Conservation (phyloP, 1,140 invertebrate genomes). For the Brachionus manjavacas region DNA sequence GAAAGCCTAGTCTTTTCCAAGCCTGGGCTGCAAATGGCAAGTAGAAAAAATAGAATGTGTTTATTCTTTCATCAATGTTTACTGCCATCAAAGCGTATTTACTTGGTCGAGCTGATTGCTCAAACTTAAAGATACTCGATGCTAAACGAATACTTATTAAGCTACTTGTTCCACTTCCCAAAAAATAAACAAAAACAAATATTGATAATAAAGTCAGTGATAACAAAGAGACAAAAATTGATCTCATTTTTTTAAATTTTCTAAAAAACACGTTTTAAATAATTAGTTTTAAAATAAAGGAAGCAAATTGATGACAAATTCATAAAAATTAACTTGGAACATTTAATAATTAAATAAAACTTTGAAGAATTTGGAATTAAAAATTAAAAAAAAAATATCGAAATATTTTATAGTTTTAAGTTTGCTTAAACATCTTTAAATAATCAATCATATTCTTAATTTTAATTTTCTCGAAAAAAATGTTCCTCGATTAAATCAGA, state of each 20-base stretch:
- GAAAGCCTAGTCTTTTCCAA: neutral
- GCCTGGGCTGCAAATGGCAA: conserved; percentile 3
- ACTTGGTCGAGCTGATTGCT: neutral
- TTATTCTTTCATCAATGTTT: neutral
- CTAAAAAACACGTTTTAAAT: neutral
- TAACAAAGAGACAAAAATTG: neutral
- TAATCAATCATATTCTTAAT: no score
- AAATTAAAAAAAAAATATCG: no score
- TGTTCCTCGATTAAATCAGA: no score
- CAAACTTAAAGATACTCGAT: neutral
- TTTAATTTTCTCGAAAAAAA: no score
- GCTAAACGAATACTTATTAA: neutral
- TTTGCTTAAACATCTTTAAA: no score
- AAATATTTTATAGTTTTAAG: no score
- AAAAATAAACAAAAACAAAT: neutral
- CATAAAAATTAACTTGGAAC: no score
- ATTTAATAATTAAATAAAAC: no score
- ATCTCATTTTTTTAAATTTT: neutral
- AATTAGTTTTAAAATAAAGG: no score
- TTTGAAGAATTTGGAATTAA: no score
- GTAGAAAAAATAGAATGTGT: conserved; percentile 8
- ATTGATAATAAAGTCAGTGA: neutral
- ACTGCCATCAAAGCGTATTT: neutral
- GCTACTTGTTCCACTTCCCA: neutral
- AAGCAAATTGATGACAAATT: no score